phyloP scores from a whole-genome alignment of 1,140 invertebrate genomes.

The Hylaeus volcanicus region DNA sequence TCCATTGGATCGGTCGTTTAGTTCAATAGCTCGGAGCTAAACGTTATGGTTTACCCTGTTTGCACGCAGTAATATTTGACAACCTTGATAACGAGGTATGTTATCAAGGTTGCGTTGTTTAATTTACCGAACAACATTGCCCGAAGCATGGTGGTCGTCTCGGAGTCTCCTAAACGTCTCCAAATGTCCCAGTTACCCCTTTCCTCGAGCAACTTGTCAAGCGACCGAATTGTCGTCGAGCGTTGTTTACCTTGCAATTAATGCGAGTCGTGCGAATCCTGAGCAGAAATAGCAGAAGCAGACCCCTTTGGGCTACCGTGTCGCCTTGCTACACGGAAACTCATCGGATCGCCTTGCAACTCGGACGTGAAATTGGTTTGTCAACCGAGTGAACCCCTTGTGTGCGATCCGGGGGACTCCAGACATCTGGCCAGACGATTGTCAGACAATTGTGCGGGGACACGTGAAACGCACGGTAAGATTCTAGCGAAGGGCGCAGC shows the following conservation, averaged over 20 bases:
- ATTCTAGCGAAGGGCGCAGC: neutral
- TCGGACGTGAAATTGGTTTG: slow-evolving; percentile 62
- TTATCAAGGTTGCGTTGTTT: too few species aligned
- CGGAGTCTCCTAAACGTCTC: neutral
- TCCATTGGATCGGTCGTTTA: too few species aligned
- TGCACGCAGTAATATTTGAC: too few species aligned
- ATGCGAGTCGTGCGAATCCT: slow-evolving; percentile 42
- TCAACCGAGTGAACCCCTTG: slow-evolving; percentile 52
- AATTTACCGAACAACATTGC: too few species aligned
- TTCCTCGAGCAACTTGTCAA: slow-evolving; percentile 22
- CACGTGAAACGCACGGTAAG: slow-evolving; percentile 39
- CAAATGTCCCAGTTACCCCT: neutral
- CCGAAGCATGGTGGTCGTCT: too few species aligned
- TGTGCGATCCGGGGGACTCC: slow-evolving; percentile 20
- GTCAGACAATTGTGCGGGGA: slow-evolving; percentile 56
- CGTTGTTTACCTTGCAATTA: slow-evolving; percentile 43
- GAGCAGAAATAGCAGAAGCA: slow-evolving; percentile 27
- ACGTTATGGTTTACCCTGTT: too few species aligned
- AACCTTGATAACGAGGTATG: too few species aligned
- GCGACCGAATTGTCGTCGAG: slow-evolving; percentile 42
- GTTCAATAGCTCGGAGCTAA: too few species aligned
- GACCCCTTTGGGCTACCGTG: slow-evolving; percentile 4
- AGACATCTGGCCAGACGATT: slow-evolving; percentile 49
- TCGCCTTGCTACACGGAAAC: slow-evolving; percentile 14
- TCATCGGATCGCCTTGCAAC: slow-evolving; percentile 40